Percentiles rank a stretch among this genome's conserved stretches.
These are phyloP conservation scores for Lagopus leucura DNA, from an alignment of 2,113 vertebrate species.

Conservation along the genomic window DNA sequence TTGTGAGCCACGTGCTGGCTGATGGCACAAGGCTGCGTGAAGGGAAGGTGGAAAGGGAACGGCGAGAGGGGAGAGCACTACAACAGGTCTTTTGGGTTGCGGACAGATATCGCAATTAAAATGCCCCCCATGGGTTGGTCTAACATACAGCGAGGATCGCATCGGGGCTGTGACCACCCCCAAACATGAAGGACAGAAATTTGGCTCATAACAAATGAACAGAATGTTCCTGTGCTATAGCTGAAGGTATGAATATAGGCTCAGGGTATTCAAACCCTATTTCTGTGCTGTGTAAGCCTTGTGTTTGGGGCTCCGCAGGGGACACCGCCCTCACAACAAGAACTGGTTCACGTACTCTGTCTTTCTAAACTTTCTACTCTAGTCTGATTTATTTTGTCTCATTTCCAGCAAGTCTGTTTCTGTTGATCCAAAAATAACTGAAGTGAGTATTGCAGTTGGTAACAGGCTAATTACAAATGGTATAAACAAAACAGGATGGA, in stretches of 20 bases:
- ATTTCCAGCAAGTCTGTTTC: neutral
- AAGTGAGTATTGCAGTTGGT: neutral
- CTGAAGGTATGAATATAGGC: neutral
- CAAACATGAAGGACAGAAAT: neutral
- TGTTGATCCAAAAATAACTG: conserved; percentile 7
- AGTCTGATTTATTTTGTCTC: neutral
- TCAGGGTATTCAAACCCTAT: neutral
- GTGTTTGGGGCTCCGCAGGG: neutral
- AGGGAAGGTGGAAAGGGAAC: neutral
- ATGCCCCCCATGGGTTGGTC: neutral
- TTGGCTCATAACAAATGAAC: neutral
- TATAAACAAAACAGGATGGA: neutral
- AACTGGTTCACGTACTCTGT: neutral
- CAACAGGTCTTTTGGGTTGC: neutral
- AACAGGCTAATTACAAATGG: conserved; percentile 19
- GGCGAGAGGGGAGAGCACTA: neutral
- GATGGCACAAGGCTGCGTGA: neutral
- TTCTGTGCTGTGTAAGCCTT: accelerated
- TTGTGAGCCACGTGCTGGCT: neutral
- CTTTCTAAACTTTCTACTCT: neutral
- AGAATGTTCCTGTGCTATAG: neutral
- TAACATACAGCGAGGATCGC: neutral
- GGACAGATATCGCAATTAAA: accelerated
- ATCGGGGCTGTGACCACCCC: neutral
- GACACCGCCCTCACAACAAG: accelerated